These are phyloP conservation scores for Sorex fumeus DNA, from an alignment of 2,113 vertebrate species.

Conservation along the genomic window DNA sequence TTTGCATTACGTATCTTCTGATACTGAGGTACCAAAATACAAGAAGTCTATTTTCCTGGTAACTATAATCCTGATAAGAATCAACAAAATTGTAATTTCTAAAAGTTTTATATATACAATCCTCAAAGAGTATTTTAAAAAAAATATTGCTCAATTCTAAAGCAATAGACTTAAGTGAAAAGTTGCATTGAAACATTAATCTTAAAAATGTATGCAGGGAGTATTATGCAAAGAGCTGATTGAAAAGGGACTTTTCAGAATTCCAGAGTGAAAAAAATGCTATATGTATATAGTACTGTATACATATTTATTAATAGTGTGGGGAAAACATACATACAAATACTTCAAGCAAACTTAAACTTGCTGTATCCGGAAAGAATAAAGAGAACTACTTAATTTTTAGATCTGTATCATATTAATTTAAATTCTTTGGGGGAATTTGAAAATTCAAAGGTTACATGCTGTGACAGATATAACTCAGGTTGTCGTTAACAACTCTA, in stretches of 20 bases:
- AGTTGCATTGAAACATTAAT: slow-evolving; percentile 87
- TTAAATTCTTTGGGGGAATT: not conserved
- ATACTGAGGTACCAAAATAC: slow-evolving; percentile 24
- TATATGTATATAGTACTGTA: no score
- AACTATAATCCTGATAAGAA: not conserved
- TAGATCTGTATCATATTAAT: not conserved
- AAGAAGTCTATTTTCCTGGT: not conserved
- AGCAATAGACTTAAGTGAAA: slow-evolving; percentile 83
- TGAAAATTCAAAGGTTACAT: slow-evolving; percentile 22
- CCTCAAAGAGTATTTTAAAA: slow-evolving; percentile 12
- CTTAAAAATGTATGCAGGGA: slow-evolving; percentile 86
- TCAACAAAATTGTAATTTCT: slow-evolving; percentile 60
- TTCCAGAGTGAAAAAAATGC: no score
- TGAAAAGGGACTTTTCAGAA: slow-evolving; percentile 82
- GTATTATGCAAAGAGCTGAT: slow-evolving; percentile 84
- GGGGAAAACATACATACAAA: no score
- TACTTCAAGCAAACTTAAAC: no score
- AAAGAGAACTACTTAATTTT: not conserved
- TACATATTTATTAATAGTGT: no score
- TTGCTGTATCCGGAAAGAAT: not conserved
- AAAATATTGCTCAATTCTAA: slow-evolving; percentile 67
- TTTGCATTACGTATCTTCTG: not conserved
- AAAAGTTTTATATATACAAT: slow-evolving; percentile 53
- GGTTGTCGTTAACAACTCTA: slow-evolving; percentile 18
- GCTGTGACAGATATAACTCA: not conserved